Evolutionary conservation across 1,140 invertebrate species (phyloP).

Genomic region (Asbolus verrucosus): DNA sequence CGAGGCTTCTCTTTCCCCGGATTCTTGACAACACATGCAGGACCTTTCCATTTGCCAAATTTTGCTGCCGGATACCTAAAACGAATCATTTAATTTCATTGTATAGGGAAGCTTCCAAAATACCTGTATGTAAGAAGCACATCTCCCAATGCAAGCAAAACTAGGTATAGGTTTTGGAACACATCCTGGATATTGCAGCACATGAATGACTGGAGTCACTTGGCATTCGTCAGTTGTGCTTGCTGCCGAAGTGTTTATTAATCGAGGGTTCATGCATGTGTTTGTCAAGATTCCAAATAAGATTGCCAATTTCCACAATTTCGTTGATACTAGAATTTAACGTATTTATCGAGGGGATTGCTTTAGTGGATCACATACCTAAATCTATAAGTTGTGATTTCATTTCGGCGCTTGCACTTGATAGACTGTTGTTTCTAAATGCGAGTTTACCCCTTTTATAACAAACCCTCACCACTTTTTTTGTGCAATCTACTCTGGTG

Average conservation of each 20-base stretch:
- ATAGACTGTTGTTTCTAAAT: conserved; percentile 1
- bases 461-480: not conserved
- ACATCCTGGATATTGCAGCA: conserved; percentile 91
- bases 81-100: conserved; percentile 1
- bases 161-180: conserved; percentile 93
- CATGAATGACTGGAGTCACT: conserved; percentile 91
- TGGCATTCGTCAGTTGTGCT: conserved; percentile 84
- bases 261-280: conserved; percentile 60
- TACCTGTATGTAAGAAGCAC: conserved; percentile 93
- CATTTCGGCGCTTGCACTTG: conserved; percentile 7
- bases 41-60: conserved; percentile 96
- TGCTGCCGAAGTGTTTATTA: conserved; percentile 60
- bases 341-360: conserved; percentile 1
- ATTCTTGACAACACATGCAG: conserved; percentile 95
- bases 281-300: conserved; percentile 56
- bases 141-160: conserved; percentile 91
- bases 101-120: too few species aligned
- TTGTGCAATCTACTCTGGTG: conserved; percentile 5
- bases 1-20: conserved; percentile 89
- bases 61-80: conserved; percentile 92
- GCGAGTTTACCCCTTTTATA: conserved; percentile 4
- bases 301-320: conserved; percentile 52
- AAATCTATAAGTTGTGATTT: conserved; percentile 16
- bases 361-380: conserved; percentile 2
- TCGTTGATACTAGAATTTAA: conserved; percentile 40